phyloP scores from a whole-genome alignment of 2,888 invertebrate species.

The Dastarcus helophoroides region DNA sequence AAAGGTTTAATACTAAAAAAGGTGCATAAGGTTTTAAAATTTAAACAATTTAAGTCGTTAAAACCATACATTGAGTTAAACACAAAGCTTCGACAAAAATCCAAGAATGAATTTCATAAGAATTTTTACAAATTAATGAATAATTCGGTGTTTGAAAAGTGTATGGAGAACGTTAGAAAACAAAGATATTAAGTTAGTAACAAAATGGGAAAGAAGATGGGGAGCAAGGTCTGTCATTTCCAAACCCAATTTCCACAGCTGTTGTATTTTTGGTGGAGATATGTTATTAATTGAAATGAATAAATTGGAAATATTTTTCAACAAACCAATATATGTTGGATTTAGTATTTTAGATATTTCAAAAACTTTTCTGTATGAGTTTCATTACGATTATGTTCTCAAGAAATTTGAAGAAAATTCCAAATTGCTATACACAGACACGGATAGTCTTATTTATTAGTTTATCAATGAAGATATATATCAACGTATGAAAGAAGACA shows the following conservation, averaged over 20 bases:
- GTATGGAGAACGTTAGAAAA: slow-evolving; percentile 10
- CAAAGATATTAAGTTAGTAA: slow-evolving; percentile 10
- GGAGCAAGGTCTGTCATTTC: slow-evolving; percentile 14
- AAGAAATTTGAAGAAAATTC: too few species aligned
- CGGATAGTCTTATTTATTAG: slow-evolving; percentile 5
- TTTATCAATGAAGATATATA: slow-evolving; percentile 11
- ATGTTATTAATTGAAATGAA: slow-evolving; percentile 13
- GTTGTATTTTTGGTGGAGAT: slow-evolving; percentile 12
- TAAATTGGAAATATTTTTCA: slow-evolving; percentile 11
- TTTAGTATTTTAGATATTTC: slow-evolving; percentile 15
- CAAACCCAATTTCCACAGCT: slow-evolving; percentile 15
- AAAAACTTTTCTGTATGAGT: slow-evolving; percentile 17
- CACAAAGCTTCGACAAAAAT: slow-evolving; percentile 19
- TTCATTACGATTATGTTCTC: too few species aligned
- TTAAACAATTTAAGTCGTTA: slow-evolving; percentile 26
- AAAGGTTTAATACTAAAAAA: slow-evolving; percentile 17
- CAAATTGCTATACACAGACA: slow-evolving; percentile 12
- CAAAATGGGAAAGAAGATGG: slow-evolving; percentile 8
- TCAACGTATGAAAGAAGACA: slow-evolving; percentile 10
- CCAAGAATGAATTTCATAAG: slow-evolving; percentile 7
- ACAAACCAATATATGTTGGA: slow-evolving; percentile 16
- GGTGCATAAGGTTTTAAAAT: slow-evolving; percentile 23
- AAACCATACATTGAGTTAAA: slow-evolving; percentile 28
- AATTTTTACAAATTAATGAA: slow-evolving; percentile 8
- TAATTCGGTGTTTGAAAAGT: slow-evolving; percentile 10